A percentile compares a stretch with the other conserved stretches of the same genome.
Evolutionary conservation across 2,797 vertebrate species (phyloP).

Genomic region (Poeciliopsis turneri): DNA sequence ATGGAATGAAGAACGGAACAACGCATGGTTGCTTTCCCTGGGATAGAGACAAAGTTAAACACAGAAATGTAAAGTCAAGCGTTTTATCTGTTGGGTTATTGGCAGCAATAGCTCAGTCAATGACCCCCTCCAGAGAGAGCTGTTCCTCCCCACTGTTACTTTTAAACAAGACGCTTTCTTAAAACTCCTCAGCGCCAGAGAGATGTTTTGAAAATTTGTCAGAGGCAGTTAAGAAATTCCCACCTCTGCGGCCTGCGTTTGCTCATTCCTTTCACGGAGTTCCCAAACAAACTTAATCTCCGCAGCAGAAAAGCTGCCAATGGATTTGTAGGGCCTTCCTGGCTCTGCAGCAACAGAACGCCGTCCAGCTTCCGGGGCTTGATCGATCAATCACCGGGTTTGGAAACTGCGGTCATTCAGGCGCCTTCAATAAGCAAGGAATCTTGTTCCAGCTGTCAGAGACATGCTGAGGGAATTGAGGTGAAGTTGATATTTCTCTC

Average conservation of each 20-base stretch:
- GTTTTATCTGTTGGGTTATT: background rate
- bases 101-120: background rate
- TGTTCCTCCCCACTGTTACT: background rate
- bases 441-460: constrained; percentile 36
- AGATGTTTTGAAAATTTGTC: constrained; percentile 24
- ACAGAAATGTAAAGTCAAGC: background rate
- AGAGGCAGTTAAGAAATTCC: constrained; percentile 30
- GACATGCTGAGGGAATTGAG: constrained; percentile 6
- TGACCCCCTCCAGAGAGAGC: background rate
- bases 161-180: background rate
- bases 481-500: constrained; percentile 33
- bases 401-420: constrained; percentile 31
- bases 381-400: constrained; percentile 50
- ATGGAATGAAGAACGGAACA: background rate
- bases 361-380: constrained; percentile 13
- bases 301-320: background rate
- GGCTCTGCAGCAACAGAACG: background rate
- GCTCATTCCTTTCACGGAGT: constrained; percentile 27
- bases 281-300: constrained; percentile 1
- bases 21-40: background rate
- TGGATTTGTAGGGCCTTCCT: constrained; percentile 1
- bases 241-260: constrained; percentile 20
- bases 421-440: constrained; percentile 41
- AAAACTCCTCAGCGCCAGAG: constrained; percentile 2
- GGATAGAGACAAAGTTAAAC: background rate